These are phyloP conservation scores for Rhaphigaster nebulosa DNA, from an alignment of 2,888 invertebrate genomes.

Conservation along the genomic window DNA sequence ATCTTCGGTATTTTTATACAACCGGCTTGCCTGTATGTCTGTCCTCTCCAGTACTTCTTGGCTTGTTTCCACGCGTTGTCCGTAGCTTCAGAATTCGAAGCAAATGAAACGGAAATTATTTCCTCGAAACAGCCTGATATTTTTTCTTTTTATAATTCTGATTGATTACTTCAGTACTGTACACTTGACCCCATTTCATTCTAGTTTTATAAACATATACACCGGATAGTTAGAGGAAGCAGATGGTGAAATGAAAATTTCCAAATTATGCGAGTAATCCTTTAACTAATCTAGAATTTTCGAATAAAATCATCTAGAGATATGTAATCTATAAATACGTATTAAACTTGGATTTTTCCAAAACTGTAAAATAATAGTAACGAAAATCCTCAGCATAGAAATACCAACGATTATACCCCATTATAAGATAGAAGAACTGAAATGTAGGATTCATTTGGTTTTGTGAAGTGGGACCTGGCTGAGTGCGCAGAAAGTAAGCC, in stretches of 20 bases:
- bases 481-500: background rate
- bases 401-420: too few species aligned
- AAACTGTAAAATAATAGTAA: too few species aligned
- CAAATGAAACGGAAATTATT: background rate
- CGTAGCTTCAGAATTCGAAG: background rate
- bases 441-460: background rate
- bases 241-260: too few species aligned
- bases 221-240: too few species aligned
- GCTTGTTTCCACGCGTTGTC: background rate
- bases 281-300: too few species aligned
- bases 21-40: constrained; percentile 11
- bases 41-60: background rate
- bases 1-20: constrained; percentile 14
- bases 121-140: background rate
- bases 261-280: too few species aligned
- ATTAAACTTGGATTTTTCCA: too few species aligned
- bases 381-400: too few species aligned
- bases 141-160: background rate
- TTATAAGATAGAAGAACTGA: background rate
- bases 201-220: too few species aligned
- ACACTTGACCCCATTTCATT: too few species aligned
- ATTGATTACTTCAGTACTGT: background rate
- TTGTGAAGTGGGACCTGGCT: background rate
- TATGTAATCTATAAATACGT: too few species aligned
- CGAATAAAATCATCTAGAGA: too few species aligned